Conservation (phyloP, 2,797 vertebrate species). For the Channallabes apus region DNA sequence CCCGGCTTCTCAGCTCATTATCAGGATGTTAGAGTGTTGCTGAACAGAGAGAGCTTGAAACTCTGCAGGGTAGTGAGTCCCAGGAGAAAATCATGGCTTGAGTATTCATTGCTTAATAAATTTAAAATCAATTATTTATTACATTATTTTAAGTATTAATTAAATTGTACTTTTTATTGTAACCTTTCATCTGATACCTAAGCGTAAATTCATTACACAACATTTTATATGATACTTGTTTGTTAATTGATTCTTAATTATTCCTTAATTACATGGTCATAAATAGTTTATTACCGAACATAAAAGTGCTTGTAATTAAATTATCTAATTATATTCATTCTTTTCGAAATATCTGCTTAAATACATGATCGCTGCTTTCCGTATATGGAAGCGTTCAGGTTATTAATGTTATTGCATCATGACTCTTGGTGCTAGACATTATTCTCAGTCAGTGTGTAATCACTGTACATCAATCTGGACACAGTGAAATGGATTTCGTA, state of each 20-base stretch:
- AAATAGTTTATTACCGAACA: neutral
- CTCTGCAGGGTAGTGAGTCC: neutral
- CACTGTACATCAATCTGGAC: conserved; percentile 11
- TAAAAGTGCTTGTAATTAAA: neutral
- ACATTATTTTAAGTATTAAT: neutral
- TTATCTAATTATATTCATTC: neutral
- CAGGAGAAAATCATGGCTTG: neutral
- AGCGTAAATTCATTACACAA: neutral
- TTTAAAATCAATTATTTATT: neutral
- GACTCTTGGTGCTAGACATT: neutral
- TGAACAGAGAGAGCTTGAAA: neutral
- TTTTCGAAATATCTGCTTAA: neutral
- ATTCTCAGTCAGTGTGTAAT: neutral
- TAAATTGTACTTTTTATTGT: neutral
- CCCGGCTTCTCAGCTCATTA: neutral
- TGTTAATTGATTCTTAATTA: neutral
- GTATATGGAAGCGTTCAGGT: neutral
- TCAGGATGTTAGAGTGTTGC: neutral
- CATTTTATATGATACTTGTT: neutral
- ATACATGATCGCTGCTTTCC: neutral
- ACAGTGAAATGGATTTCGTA: neutral
- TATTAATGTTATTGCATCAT: neutral
- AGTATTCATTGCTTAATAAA: conserved; percentile 1
- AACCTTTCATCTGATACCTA: neutral
- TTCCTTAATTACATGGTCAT: conserved; percentile 4